Conservation (phyloP, 2,797 vertebrate species). For the Enoplosus armatus region DNA sequence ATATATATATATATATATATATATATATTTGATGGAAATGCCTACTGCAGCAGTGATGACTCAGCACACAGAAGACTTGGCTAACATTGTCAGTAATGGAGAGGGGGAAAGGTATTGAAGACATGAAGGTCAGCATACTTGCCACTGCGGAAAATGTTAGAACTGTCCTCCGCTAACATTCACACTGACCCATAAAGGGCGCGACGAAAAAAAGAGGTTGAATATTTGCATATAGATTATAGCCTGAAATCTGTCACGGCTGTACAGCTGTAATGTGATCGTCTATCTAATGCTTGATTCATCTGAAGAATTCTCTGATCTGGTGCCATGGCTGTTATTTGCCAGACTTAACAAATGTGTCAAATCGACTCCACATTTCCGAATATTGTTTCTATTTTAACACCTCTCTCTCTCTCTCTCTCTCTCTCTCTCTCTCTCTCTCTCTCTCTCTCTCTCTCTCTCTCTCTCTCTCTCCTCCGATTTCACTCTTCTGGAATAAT, state of each 20-base stretch:
- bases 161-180: constrained; percentile 49
- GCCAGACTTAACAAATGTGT: constrained; percentile 58
- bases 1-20: too few relatives aligned
- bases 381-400: constrained; percentile 65
- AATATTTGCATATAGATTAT: constrained; percentile 79
- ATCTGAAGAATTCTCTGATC: constrained; percentile 62
- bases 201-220: constrained; percentile 21
- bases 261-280: constrained; percentile 51
- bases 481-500: constrained; percentile 53
- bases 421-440: constrained; percentile 29
- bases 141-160: constrained; percentile 43
- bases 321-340: constrained; percentile 61
- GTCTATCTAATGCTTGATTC: constrained; percentile 60
- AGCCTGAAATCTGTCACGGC: constrained; percentile 60
- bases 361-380: constrained; percentile 40
- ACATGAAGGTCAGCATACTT: constrained; percentile 33
- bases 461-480: constrained; percentile 34
- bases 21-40: constrained; percentile 21
- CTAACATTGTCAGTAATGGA: constrained; percentile 35
- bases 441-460: constrained; percentile 29
- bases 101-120: constrained; percentile 30
- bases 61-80: constrained; percentile 33
- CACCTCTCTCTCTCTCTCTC: constrained; percentile 31
- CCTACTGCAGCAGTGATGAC: constrained; percentile 35
- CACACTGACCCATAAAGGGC: constrained; percentile 62